These are phyloP conservation scores for Grammomys dolichurus DNA, from an alignment of 2,113 vertebrate species.

Conservation along the genomic window DNA sequence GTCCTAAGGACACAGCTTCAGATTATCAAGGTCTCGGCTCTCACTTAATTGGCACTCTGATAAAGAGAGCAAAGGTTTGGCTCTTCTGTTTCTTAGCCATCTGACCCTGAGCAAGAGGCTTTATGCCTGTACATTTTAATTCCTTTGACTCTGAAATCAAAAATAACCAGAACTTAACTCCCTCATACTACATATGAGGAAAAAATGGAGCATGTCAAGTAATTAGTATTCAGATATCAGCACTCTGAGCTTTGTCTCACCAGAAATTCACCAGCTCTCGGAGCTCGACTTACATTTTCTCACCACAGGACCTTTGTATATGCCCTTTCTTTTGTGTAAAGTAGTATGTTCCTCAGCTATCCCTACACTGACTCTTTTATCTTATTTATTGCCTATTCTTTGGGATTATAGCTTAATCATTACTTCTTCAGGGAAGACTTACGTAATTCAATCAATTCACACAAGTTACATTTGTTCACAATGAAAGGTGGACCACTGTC, in stretches of 20 bases:
- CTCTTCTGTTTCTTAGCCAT: not conserved
- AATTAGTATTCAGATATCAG: conserved; percentile 36
- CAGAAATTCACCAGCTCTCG: conserved; percentile 33
- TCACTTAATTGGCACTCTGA: conserved; percentile 4
- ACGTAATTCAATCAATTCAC: conserved; percentile 9
- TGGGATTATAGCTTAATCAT: not conserved
- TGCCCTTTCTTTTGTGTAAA: not conserved
- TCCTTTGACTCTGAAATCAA: conserved; percentile 43
- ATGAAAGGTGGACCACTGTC: not conserved
- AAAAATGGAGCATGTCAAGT: not conserved
- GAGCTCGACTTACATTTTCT: not conserved
- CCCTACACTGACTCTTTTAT: not conserved
- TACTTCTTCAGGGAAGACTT: conserved; percentile 20
- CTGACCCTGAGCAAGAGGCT: conserved; percentile 15
- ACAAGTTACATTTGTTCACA: conserved; percentile 26
- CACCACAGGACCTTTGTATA: not conserved
- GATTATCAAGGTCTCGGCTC: conserved; percentile 46
- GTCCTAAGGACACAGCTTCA: conserved; percentile 7
- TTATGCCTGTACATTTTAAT: conserved; percentile 33
- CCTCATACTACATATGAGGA: conserved; percentile 39
- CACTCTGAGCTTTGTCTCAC: conserved; percentile 37
- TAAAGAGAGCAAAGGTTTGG: not conserved
- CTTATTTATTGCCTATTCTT: conserved; percentile 4
- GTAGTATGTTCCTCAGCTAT: not conserved
- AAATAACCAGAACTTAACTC: conserved; percentile 36